phyloP scores from a whole-genome alignment of 2,113 vertebrate genomes.

The Psilopogon haemacephalus region DNA sequence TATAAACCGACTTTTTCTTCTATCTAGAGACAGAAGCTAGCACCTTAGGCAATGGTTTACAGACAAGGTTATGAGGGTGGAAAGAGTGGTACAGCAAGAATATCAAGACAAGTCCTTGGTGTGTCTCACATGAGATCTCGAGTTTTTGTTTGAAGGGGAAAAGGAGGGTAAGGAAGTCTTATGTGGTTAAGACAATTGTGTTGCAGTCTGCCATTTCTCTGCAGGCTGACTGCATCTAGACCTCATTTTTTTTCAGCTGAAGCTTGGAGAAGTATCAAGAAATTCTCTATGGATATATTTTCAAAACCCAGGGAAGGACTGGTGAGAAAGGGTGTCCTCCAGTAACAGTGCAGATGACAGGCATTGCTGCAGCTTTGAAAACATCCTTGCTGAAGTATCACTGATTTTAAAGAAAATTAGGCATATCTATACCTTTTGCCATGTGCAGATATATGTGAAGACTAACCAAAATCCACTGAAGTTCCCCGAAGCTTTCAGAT shows the following conservation, averaged over 20 bases:
- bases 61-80: background rate
- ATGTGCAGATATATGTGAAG: background rate
- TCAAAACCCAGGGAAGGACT: background rate
- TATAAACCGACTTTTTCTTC: background rate
- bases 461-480: background rate
- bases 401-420: background rate
- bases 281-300: background rate
- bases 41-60: background rate
- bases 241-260: background rate
- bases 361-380: background rate
- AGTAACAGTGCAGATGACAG: background rate
- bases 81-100: background rate
- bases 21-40: background rate
- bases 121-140: background rate
- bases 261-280: background rate
- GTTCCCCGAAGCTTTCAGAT: background rate
- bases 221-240: background rate
- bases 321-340: background rate
- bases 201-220: background rate
- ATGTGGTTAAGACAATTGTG: background rate
- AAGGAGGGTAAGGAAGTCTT: background rate
- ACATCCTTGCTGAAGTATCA: background rate
- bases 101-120: background rate
- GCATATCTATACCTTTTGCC: background rate
- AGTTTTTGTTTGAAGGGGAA: background rate